Evolutionary conservation across 2,113 vertebrate species (phyloP).

Genomic region (Equus quagga): DNA sequence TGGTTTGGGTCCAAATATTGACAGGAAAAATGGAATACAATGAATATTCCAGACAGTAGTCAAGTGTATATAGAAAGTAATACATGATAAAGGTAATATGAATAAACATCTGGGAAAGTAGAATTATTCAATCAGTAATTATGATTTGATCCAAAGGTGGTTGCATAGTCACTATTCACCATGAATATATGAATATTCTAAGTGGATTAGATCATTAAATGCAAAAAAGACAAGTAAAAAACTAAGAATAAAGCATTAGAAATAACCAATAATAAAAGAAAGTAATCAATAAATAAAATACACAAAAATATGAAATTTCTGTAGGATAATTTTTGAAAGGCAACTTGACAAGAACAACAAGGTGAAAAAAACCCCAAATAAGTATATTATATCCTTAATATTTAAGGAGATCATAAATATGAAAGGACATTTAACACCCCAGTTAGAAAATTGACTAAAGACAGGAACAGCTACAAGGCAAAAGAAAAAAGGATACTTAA

Average conservation of each 20-base stretch:
- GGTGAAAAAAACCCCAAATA: not conserved
- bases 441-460: not conserved
- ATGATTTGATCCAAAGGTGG: not conserved
- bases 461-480: not conserved
- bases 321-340: not conserved
- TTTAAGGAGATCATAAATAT: not conserved
- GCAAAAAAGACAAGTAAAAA: not conserved
- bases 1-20: not conserved
- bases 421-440: not conserved
- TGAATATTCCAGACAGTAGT: not conserved
- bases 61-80: not conserved
- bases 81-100: not conserved
- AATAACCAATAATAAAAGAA: not conserved
- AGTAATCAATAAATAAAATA: not conserved
- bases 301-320: slow-evolving; percentile 17
- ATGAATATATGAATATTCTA: not conserved
- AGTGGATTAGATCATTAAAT: not conserved
- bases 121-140: not conserved
- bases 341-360: not conserved
- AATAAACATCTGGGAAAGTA: not conserved
- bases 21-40: not conserved
- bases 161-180: not conserved
- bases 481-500: not conserved
- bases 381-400: not conserved
- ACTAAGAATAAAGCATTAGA: not conserved